Evolutionary conservation across 1,140 invertebrate species (phyloP).

Genomic region (Ylistrum balloti): DNA sequence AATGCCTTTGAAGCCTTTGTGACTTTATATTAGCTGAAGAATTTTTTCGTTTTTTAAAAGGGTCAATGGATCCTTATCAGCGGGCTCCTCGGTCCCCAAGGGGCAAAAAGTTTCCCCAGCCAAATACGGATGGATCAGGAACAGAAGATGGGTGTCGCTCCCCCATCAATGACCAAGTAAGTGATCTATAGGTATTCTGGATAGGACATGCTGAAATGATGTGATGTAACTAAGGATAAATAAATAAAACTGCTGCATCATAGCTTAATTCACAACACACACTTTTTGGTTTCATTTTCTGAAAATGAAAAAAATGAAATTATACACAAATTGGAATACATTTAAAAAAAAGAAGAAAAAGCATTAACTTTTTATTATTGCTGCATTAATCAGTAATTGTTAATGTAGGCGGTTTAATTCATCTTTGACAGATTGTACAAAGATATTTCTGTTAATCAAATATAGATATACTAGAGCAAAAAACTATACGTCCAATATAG

Average conservation of each 20-base stretch:
- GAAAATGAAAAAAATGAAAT: background rate
- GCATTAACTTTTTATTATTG: too few relatives aligned
- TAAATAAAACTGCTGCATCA: background rate
- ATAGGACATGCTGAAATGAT: background rate
- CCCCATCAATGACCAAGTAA: constrained; percentile 94
- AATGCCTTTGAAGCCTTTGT: too few relatives aligned
- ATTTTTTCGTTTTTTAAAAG: constrained; percentile 67
- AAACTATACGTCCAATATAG: too few relatives aligned
- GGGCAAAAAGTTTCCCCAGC: constrained; percentile 78
- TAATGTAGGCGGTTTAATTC: too few relatives aligned
- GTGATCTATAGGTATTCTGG: constrained; percentile 39
- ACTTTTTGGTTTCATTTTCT: background rate
- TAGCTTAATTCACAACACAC: background rate
- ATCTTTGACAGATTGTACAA: too few relatives aligned
- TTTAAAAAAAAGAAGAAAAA: too few relatives aligned
- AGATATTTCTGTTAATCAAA: too few relatives aligned
- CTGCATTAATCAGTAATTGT: too few relatives aligned
- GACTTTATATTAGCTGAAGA: too few relatives aligned
- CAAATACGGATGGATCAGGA: constrained; percentile 73
- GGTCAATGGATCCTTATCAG: constrained; percentile 92
- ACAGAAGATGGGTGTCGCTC: constrained; percentile 84
- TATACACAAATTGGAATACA: too few relatives aligned
- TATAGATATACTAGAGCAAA: too few relatives aligned
- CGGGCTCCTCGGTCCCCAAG: constrained; percentile 93
- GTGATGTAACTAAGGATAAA: background rate